These are phyloP conservation scores for Pseudotriccus pelzelni DNA, from an alignment of 2,797 vertebrate species.

Conservation along the genomic window DNA sequence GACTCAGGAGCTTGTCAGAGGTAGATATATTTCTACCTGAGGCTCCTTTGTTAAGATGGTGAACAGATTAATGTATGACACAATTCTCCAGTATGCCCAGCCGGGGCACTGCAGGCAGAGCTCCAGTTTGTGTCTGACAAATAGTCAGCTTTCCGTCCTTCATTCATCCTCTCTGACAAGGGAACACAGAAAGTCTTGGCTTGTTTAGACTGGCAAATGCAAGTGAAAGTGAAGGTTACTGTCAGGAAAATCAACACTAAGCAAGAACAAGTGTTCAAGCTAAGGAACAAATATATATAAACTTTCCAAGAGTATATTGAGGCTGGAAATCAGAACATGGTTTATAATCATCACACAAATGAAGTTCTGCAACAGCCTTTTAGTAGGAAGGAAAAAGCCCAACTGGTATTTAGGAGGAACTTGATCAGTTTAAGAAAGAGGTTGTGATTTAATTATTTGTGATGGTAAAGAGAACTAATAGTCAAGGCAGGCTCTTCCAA, in stretches of 20 bases:
- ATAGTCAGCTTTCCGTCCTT: background rate
- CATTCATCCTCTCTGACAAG: background rate
- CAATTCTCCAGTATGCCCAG: background rate
- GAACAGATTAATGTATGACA: background rate
- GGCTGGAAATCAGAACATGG: background rate
- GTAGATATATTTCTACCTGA: background rate
- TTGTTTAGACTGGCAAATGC: background rate
- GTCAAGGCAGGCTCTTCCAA: background rate
- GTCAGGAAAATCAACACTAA: background rate
- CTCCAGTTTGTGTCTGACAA: background rate
- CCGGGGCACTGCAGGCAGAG: background rate
- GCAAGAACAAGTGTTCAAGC: background rate
- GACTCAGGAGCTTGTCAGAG: background rate
- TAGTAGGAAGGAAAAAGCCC: background rate
- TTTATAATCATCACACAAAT: background rate
- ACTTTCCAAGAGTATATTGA: background rate
- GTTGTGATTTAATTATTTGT: background rate
- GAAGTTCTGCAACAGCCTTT: background rate
- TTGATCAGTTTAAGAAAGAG: background rate
- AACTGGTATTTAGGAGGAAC: background rate
- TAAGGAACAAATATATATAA: background rate
- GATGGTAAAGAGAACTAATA: background rate
- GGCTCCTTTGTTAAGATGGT: background rate
- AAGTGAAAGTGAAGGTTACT: background rate
- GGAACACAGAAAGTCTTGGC: background rate